Base-by-base conservation (phyloP, 2,888 invertebrate species). In the Cantharis rustica region DNA sequence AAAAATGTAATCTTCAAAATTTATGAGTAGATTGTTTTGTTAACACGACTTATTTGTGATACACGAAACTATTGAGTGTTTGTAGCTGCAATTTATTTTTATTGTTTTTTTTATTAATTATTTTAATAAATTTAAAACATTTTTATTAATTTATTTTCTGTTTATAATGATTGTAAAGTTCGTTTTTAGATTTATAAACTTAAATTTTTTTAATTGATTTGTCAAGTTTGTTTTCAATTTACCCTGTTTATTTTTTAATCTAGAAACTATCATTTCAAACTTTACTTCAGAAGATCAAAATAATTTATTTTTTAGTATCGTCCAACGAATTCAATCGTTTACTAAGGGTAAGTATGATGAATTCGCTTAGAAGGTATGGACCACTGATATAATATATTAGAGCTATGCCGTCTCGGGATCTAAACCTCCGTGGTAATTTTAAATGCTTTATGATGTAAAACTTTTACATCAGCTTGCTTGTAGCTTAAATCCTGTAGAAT, bases 71-170 rank as follows among this genome's bases (percentile, higher is more conserved):
- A 23, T 23, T 66, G 64, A 23, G 64, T 66, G 64, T 66, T 66
- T 66, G 64, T 66, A 20, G 64, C 64, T 66, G 20, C 64, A 66
- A 66, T 66, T 66, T 66, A 66, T 66, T 66, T 66, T 66, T 66
- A 66, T 66, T 66, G 64, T 66, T 66, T 66, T 66, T 66, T 20
- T 66, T 20, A 20, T 16, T 47, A 47, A 47, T 66, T 20, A 20
- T 66, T 66, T 66, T 20, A 66, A 20, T 20, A 66, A 66, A 20
- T 66, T 17, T n/a, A 66, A 66, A 66, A 20, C n/a, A 66, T 16
- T 66, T 66, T 66, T 20, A 66, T 23, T 66, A 66, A 66, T 66
- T 47, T 66, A 66, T 66, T 66, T 47, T 47, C n/a, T 47, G 47
- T 47, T 47, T 47, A 47, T 31, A 31, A 31, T 47, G 47, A 47